These are phyloP conservation scores for Drosophila gunungcola DNA, from an alignment of 1,140 invertebrate genomes.

Conservation along the genomic window DNA sequence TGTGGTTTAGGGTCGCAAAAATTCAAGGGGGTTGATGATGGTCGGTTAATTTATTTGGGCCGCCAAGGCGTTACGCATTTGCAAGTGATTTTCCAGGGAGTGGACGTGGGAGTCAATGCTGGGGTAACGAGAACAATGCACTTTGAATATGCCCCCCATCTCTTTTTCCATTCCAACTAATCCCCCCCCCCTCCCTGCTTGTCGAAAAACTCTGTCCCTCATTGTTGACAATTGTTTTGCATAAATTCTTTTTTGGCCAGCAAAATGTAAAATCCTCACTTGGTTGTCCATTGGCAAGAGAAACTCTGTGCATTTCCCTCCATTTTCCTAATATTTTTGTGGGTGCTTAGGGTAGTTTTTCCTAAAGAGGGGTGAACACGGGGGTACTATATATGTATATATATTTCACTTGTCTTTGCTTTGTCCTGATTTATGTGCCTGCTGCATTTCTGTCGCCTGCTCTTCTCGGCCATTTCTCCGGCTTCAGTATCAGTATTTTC, in stretches of 20 bases:
- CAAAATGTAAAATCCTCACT: slow-evolving; percentile 65
- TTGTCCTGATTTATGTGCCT: slow-evolving; percentile 72
- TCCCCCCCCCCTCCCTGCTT: not conserved
- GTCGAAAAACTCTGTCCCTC: slow-evolving; percentile 12
- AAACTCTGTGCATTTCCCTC: slow-evolving; percentile 9
- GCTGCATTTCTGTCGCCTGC: slow-evolving; percentile 58
- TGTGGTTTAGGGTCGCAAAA: slow-evolving; percentile 10
- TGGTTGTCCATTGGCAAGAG: slow-evolving; percentile 47
- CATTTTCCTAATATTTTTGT: slow-evolving; percentile 34
- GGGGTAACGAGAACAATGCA: slow-evolving; percentile 38
- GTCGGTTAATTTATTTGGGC: slow-evolving; percentile 12
- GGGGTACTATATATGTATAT: no score
- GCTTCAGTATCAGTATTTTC: slow-evolving; percentile 25
- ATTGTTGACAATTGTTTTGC: slow-evolving; percentile 68
- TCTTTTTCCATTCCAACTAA: slow-evolving; percentile 8
- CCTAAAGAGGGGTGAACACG: no score
- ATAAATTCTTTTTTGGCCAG: slow-evolving; percentile 62
- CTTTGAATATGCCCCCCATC: not conserved
- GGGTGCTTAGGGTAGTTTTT: slow-evolving; percentile 10
- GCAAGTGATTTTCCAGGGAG: slow-evolving; percentile 10
- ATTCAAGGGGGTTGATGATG: not conserved
- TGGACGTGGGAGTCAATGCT: not conserved
- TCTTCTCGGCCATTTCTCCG: slow-evolving; percentile 3
- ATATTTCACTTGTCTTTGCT: slow-evolving; percentile 59
- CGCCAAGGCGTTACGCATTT: slow-evolving; percentile 31